phyloP scores from a whole-genome alignment of 2,888 invertebrate genomes.

The Nomada hirtipes region DNA sequence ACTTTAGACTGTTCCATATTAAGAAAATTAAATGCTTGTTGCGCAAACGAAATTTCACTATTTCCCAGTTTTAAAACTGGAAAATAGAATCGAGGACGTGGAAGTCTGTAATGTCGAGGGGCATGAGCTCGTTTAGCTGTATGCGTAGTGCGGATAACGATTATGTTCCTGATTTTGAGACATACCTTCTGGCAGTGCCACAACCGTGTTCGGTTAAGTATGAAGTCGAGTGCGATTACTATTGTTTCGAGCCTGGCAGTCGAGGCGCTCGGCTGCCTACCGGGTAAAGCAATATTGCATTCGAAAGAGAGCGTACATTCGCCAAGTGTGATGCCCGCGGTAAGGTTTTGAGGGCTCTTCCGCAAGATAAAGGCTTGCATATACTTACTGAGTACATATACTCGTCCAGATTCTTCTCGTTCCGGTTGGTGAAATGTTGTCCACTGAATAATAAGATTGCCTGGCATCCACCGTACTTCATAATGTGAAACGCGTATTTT shows the following conservation, averaged over 20 bases:
- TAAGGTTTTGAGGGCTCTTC: slow-evolving; percentile 78
- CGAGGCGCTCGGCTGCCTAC: slow-evolving; percentile 71
- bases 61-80: not conserved
- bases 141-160: slow-evolving; percentile 48
- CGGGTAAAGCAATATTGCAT: slow-evolving; percentile 75
- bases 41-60: too few relatives aligned
- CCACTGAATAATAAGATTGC: slow-evolving; percentile 72
- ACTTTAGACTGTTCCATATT: too few relatives aligned
- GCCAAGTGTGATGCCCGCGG: slow-evolving; percentile 80
- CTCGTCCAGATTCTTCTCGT: slow-evolving; percentile 66
- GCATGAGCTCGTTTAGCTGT: not conserved
- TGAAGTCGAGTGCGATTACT: slow-evolving; percentile 74
- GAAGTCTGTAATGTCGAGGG: not conserved
- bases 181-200: slow-evolving; percentile 60
- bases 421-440: slow-evolving; percentile 73
- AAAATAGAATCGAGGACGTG: not conserved
- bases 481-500: not conserved
- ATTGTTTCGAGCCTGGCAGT: slow-evolving; percentile 74
- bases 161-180: slow-evolving; percentile 62
- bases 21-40: too few relatives aligned
- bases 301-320: slow-evolving; percentile 74
- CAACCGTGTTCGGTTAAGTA: slow-evolving; percentile 65
- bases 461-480: not conserved
- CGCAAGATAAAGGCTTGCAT: slow-evolving; percentile 80
- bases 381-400: slow-evolving; percentile 79